Evolutionary conservation across 2,113 vertebrate species (phyloP), one percentile per base, ranked within the genome.

Genomic region (Limanda limanda): DNA sequence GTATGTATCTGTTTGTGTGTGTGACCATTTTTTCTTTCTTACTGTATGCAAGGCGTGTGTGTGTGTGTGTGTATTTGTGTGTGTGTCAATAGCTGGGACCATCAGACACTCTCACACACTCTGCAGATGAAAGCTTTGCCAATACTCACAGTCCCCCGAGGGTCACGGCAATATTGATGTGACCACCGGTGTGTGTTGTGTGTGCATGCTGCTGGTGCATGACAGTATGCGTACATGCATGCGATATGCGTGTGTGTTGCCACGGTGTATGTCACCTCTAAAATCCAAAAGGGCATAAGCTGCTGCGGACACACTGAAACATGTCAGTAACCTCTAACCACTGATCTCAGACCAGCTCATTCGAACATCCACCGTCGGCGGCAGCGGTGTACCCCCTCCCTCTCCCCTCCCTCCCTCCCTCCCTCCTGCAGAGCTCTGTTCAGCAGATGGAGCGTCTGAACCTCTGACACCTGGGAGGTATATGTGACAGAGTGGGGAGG

Each of bases 51-150:
- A 57, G 52, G 42, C 40, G 48, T 82, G 45, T 40, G 20, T 66
- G 51, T 51, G 40, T 77, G 71, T 56, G 47, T 72, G 20, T 60
- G 71, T 56, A 40, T 72, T 20, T 45, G 61, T 73, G 21, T 66
- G 51, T 51, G 40, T 77, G 71, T 86, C 1, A 31, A 62, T 56
- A 79, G 66, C 40, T 64, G 64, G 54, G 58, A 74, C 82, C 81
- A 86, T 87, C 79, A 88, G 76, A 91, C 82, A 77, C 88, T 83
- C 86, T 88, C 80, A 85, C 74, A 87, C 85, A 85, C 83, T 77
- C 83, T 84, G 87, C 88, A 92, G 87, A 91, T 89, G 81, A 93
- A 91, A 92, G 88, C 92, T 89, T 89, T 79, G 78, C 89, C 88
- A 90, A 90, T 92, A 89, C 81, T 76, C 58, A 0, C 18, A 85